Base-by-base conservation (phyloP, 2,797 vertebrate species). In the Anas capensis region DNA sequence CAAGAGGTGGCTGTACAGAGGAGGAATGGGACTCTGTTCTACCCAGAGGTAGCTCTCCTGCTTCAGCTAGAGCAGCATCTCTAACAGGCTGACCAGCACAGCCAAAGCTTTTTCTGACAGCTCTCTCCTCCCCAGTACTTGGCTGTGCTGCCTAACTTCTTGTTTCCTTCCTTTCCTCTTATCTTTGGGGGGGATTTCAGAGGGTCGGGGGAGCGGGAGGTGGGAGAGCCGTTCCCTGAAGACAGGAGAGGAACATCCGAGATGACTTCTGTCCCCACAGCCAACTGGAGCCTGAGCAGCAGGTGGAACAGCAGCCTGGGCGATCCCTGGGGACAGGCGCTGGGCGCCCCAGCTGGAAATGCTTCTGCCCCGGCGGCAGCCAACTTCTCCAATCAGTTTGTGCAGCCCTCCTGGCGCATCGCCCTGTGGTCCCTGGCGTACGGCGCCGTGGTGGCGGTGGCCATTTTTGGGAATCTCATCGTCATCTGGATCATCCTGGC, bases 401-500 rank as follows among this genome's bases (percentile, higher is more conserved):
- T 98, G 91, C 99, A 99, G 93, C 99, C 99, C 10, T 97, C 98
- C 65, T 99, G 99, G 99, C 98, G 99, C 96, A 97, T 99, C 69
- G 98, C 98, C 58, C 98, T 99, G 15, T 99, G 99, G 99, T 99
- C 99, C 15, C 96, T 99, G 66, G 98, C 98, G 1, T 99, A 99
- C 13, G 98, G 98, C 31, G 95, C 94, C 1, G 98, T 99, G 88
- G 98, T 99, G 93, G 97, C 98, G 0, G 98, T 99, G 96, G 99
- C 99, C 0, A 98, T 99, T 54, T 98, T 99, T 38, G 99, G 99
- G 9, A 99, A 99, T 93, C 76, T 99, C 73, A 97, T 99, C 4
- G 99, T 99, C 54, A 98, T 99, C 82, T 99, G 99, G 99, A 99
- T 99, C 90, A 99, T 99, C 88, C 82, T 99, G 96, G 99, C 99